These are phyloP conservation scores for Platycheirus albimanus DNA, from an alignment of 2,888 invertebrate species.

Conservation along the genomic window DNA sequence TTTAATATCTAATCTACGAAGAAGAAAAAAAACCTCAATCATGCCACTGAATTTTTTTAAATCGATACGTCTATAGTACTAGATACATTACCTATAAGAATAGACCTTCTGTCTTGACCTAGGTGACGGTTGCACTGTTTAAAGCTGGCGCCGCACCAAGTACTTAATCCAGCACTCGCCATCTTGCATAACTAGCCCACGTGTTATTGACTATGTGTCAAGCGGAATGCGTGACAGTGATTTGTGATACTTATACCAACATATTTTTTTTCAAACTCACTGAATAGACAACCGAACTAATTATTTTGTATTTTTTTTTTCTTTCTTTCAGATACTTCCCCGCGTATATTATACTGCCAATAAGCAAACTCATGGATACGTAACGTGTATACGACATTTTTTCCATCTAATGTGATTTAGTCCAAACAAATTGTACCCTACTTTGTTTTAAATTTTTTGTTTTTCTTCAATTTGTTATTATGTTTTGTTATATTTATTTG, in stretches of 20 bases:
- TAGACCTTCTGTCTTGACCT: conserved; percentile 62
- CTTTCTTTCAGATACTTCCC: conserved; percentile 64
- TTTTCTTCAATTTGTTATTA: conserved; percentile 4
- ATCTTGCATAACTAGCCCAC: conserved; percentile 60
- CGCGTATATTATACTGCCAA: conserved; percentile 5
- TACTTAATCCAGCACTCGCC: conserved; percentile 42
- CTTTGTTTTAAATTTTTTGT: conserved; percentile 34
- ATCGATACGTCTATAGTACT: conserved; percentile 29
- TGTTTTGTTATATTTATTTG: conserved; percentile 13
- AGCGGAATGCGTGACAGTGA: conserved; percentile 51
- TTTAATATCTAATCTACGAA: conserved; percentile 4
- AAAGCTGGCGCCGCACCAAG: conserved; percentile 61
- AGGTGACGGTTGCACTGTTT: conserved; percentile 48
- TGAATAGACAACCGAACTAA: conserved; percentile 46
- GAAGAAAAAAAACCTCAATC: conserved; percentile 16
- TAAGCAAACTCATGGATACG: conserved; percentile 45
- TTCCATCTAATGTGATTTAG: conserved; percentile 60
- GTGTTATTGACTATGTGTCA: conserved; percentile 27
- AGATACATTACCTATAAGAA: background rate
- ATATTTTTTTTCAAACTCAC: conserved; percentile 9
- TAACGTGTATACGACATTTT: conserved; percentile 44
- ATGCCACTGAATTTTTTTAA: conserved; percentile 31
- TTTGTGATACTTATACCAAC: too few relatives aligned
- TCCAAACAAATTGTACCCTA: conserved; percentile 36
- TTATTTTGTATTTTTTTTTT: conserved; percentile 23